phyloP scores from a whole-genome alignment of 1,140 invertebrate genomes.

The Caenorhabditis remanei region DNA sequence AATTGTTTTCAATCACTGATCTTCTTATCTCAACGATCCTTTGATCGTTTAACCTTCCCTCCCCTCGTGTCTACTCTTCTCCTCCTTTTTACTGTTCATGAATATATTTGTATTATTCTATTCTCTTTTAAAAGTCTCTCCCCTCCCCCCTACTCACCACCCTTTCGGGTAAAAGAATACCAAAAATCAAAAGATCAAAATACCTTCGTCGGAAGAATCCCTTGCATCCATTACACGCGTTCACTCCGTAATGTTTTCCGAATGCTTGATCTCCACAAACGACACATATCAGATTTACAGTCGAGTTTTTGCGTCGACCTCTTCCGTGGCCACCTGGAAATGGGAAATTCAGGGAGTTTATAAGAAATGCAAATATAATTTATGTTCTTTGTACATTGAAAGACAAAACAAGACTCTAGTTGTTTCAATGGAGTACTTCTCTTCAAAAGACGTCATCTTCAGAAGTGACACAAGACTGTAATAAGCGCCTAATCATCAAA shows the following conservation, averaged over 20 bases:
- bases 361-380: neutral
- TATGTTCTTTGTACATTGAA: neutral
- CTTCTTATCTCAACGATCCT: conserved; percentile 1
- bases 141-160: neutral
- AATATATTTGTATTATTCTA: conserved; percentile 6
- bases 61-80: too few relatives aligned
- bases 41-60: conserved; percentile 17
- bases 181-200: conserved; percentile 44
- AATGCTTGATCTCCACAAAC: conserved; percentile 62
- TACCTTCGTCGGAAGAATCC: conserved; percentile 65
- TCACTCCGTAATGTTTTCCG: conserved; percentile 62
- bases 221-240: conserved; percentile 65
- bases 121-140: neutral
- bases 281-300: conserved; percentile 52
- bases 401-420: neutral
- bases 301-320: conserved; percentile 55
- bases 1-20: conserved; percentile 6
- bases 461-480: too few relatives aligned
- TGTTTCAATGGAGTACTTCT: neutral
- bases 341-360: neutral
- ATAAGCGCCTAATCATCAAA: too few relatives aligned
- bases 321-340: conserved; percentile 9
- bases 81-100: neutral
- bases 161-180: neutral
- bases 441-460: neutral